These are phyloP conservation scores for Microcebus griseorufus DNA, from an alignment of 2,113 vertebrate species.

Conservation along the genomic window DNA sequence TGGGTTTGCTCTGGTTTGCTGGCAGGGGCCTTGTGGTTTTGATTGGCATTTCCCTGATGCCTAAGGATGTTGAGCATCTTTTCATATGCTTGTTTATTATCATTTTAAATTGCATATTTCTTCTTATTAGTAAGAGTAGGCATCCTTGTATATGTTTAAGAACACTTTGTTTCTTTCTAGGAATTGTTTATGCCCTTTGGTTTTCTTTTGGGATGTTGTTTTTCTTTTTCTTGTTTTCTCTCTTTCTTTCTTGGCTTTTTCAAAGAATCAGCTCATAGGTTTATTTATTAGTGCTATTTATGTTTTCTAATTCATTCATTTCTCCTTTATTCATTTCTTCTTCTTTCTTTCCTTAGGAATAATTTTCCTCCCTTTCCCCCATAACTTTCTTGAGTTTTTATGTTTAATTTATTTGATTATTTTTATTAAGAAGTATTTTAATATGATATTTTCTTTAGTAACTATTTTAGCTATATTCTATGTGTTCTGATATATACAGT, in stretches of 20 bases:
- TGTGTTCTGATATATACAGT: background rate
- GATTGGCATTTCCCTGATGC: constrained; percentile 8
- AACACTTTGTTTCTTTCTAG: background rate
- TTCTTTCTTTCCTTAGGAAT: background rate
- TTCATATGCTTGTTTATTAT: background rate
- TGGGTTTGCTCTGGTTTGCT: background rate
- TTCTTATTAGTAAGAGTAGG: background rate
- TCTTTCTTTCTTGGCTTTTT: background rate
- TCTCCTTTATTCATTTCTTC: background rate
- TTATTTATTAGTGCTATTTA: background rate
- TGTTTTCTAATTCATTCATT: constrained; percentile 1
- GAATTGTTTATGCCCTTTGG: background rate
- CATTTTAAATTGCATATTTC: background rate
- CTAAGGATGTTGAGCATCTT: background rate
- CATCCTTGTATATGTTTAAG: background rate
- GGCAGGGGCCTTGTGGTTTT: background rate
- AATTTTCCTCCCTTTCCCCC: background rate
- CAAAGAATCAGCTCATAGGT: background rate
- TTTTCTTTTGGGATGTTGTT: background rate
- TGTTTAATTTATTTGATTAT: background rate
- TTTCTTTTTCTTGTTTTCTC: background rate
- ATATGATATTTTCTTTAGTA: background rate
- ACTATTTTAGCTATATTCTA: background rate
- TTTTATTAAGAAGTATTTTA: background rate
- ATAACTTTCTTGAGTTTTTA: background rate